A percentile compares a stretch with the other conserved stretches of the same genome.
Evolutionary conservation across 2,888 invertebrate species (phyloP).

Genomic region (Perizoma affinitatum): DNA sequence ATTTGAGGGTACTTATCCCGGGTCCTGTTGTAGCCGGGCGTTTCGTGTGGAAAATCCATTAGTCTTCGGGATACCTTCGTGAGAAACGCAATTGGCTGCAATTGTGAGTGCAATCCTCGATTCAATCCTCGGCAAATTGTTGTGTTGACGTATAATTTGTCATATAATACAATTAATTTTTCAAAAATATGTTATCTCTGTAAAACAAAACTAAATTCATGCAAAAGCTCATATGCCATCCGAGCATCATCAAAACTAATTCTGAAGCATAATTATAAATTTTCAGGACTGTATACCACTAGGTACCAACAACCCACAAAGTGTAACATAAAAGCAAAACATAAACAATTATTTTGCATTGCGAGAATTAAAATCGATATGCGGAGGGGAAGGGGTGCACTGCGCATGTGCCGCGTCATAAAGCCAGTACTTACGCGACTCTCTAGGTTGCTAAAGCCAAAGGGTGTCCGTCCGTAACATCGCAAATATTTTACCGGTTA

Average conservation of each 20-base stretch:
- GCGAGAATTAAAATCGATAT: slow-evolving; percentile 16
- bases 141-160: too few relatives aligned
- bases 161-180: too few relatives aligned
- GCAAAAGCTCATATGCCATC: too few relatives aligned
- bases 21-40: slow-evolving; percentile 3
- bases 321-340: too few relatives aligned
- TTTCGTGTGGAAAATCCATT: slow-evolving; percentile 1
- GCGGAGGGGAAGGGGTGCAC: background rate
- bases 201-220: too few relatives aligned
- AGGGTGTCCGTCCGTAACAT: background rate
- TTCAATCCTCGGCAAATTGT: background rate
- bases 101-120: slow-evolving; percentile 5
- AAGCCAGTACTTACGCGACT: slow-evolving; percentile 1
- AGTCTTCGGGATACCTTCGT: slow-evolving; percentile 11
- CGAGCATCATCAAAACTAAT: too few relatives aligned
- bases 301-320: too few relatives aligned
- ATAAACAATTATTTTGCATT: too few relatives aligned
- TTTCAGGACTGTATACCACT: too few relatives aligned
- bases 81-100: slow-evolving; percentile 9
- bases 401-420: slow-evolving; percentile 16
- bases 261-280: too few relatives aligned
- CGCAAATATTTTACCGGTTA: background rate
- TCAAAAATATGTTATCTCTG: too few relatives aligned
- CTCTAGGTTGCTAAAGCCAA: background rate
- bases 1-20: slow-evolving; percentile 5